A percentile compares a stretch with the other conserved stretches of the same genome.
These are phyloP conservation scores for Molossus alvarezi DNA, from an alignment of 2,797 vertebrate species.

Conservation along the genomic window DNA sequence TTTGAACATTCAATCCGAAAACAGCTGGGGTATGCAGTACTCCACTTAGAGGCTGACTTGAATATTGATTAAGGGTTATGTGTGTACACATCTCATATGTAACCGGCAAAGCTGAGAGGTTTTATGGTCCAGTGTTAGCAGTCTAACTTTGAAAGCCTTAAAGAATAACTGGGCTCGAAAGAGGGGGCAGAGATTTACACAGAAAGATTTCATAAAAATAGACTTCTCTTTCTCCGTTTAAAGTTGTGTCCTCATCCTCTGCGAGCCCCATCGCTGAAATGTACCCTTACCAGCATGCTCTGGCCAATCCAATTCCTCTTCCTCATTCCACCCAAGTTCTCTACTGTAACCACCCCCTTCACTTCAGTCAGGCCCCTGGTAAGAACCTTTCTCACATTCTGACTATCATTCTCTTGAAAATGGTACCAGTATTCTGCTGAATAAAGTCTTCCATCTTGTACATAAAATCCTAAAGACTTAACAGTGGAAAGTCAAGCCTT, in stretches of 20 bases:
- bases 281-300: background rate
- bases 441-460: background rate
- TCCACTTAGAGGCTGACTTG: background rate
- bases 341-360: background rate
- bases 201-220: conserved; percentile 1
- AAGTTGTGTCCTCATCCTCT: background rate
- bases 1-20: background rate
- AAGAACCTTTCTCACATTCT: background rate
- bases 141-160: background rate
- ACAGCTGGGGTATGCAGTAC: background rate
- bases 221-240: background rate
- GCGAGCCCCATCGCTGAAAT: background rate
- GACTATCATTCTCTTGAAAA: background rate
- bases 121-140: background rate
- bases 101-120: background rate
- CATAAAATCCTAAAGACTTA: background rate
- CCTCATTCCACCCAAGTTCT: background rate
- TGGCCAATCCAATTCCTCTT: background rate
- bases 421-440: background rate
- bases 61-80: background rate
- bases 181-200: background rate
- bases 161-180: background rate
- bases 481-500: background rate
- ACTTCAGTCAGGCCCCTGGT: background rate
- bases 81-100: background rate